phyloP scores from a whole-genome alignment of 2,113 vertebrate species.

The Caracal caracal region DNA sequence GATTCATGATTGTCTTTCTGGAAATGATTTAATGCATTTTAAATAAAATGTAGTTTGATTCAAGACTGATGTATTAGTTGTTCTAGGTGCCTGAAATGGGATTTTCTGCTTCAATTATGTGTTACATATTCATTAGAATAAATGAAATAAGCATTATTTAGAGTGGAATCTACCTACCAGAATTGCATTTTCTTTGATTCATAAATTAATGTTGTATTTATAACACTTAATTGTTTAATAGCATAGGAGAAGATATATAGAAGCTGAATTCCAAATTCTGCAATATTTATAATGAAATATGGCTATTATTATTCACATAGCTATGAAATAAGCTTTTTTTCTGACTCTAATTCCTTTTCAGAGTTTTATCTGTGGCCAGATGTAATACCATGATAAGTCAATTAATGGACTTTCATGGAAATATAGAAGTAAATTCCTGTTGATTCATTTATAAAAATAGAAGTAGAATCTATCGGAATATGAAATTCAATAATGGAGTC shows the following conservation, averaged over 20 bases:
- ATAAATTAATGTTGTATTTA: neutral
- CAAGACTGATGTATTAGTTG: neutral
- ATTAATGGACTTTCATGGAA: neutral
- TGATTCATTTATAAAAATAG: conserved; percentile 10
- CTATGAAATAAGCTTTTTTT: conserved; percentile 6
- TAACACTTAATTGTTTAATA: neutral
- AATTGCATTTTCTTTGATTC: conserved; percentile 41
- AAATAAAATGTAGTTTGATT: conserved; percentile 13
- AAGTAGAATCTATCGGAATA: neutral
- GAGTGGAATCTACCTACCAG: conserved; percentile 10
- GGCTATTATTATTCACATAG: neutral
- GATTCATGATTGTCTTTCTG: neutral
- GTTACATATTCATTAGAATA: conserved; percentile 16
- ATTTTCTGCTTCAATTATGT: conserved; percentile 9
- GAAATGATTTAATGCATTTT: conserved; percentile 3
- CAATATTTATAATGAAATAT: neutral
- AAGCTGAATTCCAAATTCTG: conserved; percentile 6
- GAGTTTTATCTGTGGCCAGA: neutral
- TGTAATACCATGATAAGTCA: neutral
- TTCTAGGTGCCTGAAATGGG: neutral
- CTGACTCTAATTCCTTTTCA: neutral
- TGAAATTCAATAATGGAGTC: neutral
- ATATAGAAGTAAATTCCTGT: conserved; percentile 23
- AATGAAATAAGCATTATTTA: conserved; percentile 26
- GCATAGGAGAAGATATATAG: neutral